A percentile compares a stretch with the other conserved stretches of the same genome.
Evolutionary conservation across 2,113 vertebrate species (phyloP).

Genomic region (Zosterops hypoxanthus): DNA sequence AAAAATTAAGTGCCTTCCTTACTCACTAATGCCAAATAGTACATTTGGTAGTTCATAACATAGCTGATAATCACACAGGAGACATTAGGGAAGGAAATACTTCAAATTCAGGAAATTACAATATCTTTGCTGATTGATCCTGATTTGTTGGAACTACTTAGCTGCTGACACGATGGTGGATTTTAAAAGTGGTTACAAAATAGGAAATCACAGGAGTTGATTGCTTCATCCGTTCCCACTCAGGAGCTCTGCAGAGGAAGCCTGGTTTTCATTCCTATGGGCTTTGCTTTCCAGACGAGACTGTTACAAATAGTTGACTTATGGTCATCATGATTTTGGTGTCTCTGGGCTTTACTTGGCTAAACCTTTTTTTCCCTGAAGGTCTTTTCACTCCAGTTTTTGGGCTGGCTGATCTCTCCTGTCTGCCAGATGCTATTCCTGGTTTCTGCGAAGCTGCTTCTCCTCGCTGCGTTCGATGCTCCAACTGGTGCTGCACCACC

Average conservation of each 20-base stretch:
- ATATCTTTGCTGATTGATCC: not conserved
- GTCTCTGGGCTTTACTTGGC: not conserved
- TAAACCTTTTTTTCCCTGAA: not conserved
- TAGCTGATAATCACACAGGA: not conserved
- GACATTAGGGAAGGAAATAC: not conserved
- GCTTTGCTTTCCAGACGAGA: not conserved
- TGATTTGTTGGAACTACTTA: not conserved
- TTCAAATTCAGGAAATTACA: not conserved
- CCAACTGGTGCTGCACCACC: not conserved
- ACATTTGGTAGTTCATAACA: not conserved
- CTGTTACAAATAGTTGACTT: not conserved
- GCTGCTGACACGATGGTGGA: not conserved
- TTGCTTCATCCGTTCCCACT: not conserved
- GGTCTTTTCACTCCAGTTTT: not conserved
- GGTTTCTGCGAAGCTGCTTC: rapidly evolving
- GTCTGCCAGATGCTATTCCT: rapidly evolving
- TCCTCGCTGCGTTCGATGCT: not conserved
- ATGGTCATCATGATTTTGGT: rapidly evolving
- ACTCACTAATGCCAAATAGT: not conserved
- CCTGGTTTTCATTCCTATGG: not conserved
- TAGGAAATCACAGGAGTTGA: not conserved
- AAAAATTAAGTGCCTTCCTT: not conserved
- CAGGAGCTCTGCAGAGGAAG: not conserved
- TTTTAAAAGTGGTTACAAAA: not conserved
- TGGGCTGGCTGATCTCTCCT: not conserved